Evolutionary conservation across 2,888 invertebrate species (phyloP).

Genomic region (Cacoxenus indagator): DNA sequence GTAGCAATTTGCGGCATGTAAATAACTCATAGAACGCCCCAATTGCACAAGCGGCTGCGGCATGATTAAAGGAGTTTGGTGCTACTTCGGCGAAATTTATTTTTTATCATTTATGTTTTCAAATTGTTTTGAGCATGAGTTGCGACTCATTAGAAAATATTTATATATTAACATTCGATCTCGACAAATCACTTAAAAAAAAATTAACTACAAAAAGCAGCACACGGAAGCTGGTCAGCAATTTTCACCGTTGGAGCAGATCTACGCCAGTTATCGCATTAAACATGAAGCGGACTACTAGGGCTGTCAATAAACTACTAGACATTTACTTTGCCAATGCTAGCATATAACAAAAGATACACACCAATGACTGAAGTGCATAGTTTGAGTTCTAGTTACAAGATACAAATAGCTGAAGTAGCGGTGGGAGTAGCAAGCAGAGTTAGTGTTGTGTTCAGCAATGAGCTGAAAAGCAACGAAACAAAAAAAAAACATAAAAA

Average conservation of each 20-base stretch:
- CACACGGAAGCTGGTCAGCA: conserved; percentile 41
- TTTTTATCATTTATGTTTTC: too few relatives aligned
- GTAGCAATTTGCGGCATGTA: too few relatives aligned
- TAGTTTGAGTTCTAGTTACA: neutral
- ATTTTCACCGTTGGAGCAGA: conserved; percentile 66
- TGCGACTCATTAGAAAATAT: too few relatives aligned
- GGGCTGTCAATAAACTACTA: conserved; percentile 25
- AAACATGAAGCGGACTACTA: conserved; percentile 67
- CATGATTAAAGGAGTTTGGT: too few relatives aligned
- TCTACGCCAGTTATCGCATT: conserved; percentile 67
- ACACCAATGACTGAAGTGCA: neutral
- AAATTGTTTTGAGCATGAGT: too few relatives aligned
- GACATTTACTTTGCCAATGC: neutral
- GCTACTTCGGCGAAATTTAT: too few relatives aligned
- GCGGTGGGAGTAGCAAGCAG: neutral
- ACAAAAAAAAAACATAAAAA: neutral
- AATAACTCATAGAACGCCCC: too few relatives aligned
- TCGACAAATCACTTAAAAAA: too few relatives aligned
- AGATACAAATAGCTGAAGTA: neutral
- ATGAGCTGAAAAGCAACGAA: neutral
- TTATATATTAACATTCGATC: too few relatives aligned
- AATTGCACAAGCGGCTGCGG: too few relatives aligned
- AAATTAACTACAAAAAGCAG: too few relatives aligned
- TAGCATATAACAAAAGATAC: neutral
- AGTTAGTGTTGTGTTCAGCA: neutral